Conservation (phyloP, 1,140 invertebrate genomes). For the Apis laboriosa region DNA sequence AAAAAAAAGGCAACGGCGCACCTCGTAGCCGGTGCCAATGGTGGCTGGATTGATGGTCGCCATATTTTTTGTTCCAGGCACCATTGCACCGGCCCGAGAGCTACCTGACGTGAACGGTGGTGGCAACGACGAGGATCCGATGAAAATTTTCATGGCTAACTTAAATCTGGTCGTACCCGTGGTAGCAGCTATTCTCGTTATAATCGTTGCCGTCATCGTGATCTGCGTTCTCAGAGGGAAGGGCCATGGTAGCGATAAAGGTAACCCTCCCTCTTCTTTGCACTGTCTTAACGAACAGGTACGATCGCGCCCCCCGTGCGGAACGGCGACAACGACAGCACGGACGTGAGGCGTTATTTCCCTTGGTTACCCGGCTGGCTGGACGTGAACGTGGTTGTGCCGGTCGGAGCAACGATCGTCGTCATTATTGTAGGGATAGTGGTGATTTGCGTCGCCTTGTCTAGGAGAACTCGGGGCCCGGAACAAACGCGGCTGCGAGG, state of each 20-base stretch:
- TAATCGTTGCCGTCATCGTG: constrained; percentile 95
- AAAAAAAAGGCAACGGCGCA: constrained; percentile 48
- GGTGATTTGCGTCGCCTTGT: constrained; percentile 92
- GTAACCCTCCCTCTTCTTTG: constrained; percentile 80
- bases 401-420: constrained; percentile 90
- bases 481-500: constrained; percentile 91
- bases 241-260: constrained; percentile 89
- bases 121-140: constrained; percentile 86
- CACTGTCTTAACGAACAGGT: constrained; percentile 80
- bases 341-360: constrained; percentile 83
- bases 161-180: constrained; percentile 97
- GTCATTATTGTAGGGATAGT: constrained; percentile 94
- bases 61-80: constrained; percentile 89
- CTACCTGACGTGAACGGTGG: constrained; percentile 86
- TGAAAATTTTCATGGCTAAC: constrained; percentile 92
- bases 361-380: constrained; percentile 93
- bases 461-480: constrained; percentile 87
- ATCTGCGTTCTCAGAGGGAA: constrained; percentile 93
- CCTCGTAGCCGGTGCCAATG: constrained; percentile 78
- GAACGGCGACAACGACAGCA: constrained; percentile 82
- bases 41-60: constrained; percentile 71
- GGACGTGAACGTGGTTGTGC: constrained; percentile 92
- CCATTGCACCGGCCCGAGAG: constrained; percentile 94
- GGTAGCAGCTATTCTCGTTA: constrained; percentile 93
- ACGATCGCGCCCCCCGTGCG: constrained; percentile 89